Percentiles rank a stretch among this genome's conserved stretches.
Conservation (phyloP, 2,113 vertebrate species). For the Tautogolabrus adspersus region DNA sequence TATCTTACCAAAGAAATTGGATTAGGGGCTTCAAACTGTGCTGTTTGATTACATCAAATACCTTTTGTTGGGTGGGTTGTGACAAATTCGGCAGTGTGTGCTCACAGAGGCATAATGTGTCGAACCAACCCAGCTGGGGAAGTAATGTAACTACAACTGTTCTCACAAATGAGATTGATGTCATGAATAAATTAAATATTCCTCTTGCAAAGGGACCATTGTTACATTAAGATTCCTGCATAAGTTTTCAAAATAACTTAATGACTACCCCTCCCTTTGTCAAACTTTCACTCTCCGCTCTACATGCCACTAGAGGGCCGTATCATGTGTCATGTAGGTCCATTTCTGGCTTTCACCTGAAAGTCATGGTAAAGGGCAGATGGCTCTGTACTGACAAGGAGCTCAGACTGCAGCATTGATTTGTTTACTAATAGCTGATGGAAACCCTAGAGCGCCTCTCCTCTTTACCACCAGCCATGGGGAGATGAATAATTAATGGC, state of each 20-base stretch:
- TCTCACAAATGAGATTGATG: constrained; percentile 71
- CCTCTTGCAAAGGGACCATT: constrained; percentile 23
- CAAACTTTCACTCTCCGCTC: constrained; percentile 33
- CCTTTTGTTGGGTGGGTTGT: constrained; percentile 68
- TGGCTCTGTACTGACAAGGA: constrained; percentile 75
- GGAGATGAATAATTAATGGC: constrained; percentile 85
- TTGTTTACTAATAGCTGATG: constrained; percentile 87
- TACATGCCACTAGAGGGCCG: constrained; percentile 24
- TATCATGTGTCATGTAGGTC: constrained; percentile 60
- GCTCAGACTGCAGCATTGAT: constrained; percentile 84
- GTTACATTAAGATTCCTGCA: constrained; percentile 1
- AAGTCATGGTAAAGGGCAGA: constrained; percentile 81
- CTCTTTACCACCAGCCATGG: constrained; percentile 79
- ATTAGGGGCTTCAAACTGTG: constrained; percentile 78
- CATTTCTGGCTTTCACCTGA: constrained; percentile 62
- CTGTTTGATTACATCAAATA: constrained; percentile 78
- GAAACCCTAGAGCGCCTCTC: constrained; percentile 82
- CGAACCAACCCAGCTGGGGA: constrained; percentile 56
- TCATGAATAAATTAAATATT: constrained; percentile 62
- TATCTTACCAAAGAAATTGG: constrained; percentile 73
- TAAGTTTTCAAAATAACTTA: constrained; percentile 32
- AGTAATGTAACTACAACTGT: constrained; percentile 66
- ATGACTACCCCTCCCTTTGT: neutral
- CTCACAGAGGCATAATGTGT: constrained; percentile 62
- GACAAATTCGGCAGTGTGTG: constrained; percentile 61